These are phyloP conservation scores for Drusus annulatus DNA, from an alignment of 1,140 invertebrate species.

Conservation along the genomic window DNA sequence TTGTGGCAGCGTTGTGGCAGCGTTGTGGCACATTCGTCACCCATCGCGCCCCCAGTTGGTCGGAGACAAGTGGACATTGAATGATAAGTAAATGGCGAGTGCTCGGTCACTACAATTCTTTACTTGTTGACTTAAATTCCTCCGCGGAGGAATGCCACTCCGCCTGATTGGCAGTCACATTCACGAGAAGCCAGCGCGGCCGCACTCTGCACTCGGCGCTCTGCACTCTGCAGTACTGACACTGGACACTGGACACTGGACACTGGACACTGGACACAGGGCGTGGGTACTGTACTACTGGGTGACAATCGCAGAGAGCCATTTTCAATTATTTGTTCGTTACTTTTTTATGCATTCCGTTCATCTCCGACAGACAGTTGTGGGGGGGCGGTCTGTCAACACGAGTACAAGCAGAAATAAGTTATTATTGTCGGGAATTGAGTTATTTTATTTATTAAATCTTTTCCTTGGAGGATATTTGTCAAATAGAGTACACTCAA, in stretches of 20 bases:
- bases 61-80: background rate
- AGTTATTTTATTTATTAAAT: too few species aligned
- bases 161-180: constrained; percentile 31
- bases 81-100: background rate
- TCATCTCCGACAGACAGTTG: background rate
- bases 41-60: background rate
- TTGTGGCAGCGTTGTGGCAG: too few species aligned
- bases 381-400: background rate
- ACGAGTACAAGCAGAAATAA: too few species aligned
- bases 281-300: background rate
- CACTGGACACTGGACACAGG: too few species aligned
- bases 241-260: background rate
- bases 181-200: background rate
- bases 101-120: background rate
- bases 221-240: background rate
- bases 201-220: too few species aligned
- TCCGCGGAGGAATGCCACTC: constrained; percentile 15
- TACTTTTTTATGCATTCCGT: constrained; percentile 18
- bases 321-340: constrained; percentile 29
- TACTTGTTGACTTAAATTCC: constrained; percentile 16
- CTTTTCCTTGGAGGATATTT: too few species aligned
- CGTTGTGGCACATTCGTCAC: background rate
- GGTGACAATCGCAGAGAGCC: constrained; percentile 5
- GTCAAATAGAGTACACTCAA: too few species aligned
- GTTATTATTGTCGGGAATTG: too few species aligned